Evolutionary conservation across 2,113 vertebrate species (phyloP), one percentile per base, ranked within the genome.

Genomic region (Ochotona princeps): DNA sequence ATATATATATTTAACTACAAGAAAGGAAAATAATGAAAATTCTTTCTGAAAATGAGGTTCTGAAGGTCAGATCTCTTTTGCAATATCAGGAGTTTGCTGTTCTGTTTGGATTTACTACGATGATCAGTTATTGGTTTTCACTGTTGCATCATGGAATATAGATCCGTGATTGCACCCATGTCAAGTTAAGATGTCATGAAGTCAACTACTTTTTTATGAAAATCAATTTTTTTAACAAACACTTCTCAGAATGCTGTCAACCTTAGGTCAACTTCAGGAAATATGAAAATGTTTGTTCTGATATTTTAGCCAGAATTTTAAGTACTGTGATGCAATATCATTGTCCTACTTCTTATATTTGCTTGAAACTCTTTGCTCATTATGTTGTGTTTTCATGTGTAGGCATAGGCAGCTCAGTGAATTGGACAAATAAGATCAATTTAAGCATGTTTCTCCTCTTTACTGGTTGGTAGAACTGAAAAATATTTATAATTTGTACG

Each of bases 361-460:
- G 6, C 7, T 49, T 69, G 10, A 17, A 49, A 60, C 18, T 4
- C 17, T 69, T 83, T 67, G 10, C 7, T 87, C 12, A 54, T 72
- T 63, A 63, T 61, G 32, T 61, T 49, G 2, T 60, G 13, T 72
- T 2, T 26, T 21, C 35, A 14, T 54, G 21, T 74, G 11, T 28
- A 1, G n/a, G 1, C 28, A 61, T 11, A 26, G 20, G 60, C 8
- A 84, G 3, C 38, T 4, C 61, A 6, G 6, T 2, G 1, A 8
- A 76, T 54, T 89, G 65, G 20, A 38, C 60, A 78, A 51, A n/a
- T 69, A 49, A 57, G 13, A 26, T 8, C 35, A 44, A 44, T n/a
- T n/a, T 72, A 23, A 38, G 21, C 8, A 9, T 49, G 6, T 60
- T 61, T 83, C 7, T 13, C 18, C 7, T 35, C 1, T 67, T 60